Conservation (phyloP, 2,113 vertebrate species). For the Pangasianodon gigas region DNA sequence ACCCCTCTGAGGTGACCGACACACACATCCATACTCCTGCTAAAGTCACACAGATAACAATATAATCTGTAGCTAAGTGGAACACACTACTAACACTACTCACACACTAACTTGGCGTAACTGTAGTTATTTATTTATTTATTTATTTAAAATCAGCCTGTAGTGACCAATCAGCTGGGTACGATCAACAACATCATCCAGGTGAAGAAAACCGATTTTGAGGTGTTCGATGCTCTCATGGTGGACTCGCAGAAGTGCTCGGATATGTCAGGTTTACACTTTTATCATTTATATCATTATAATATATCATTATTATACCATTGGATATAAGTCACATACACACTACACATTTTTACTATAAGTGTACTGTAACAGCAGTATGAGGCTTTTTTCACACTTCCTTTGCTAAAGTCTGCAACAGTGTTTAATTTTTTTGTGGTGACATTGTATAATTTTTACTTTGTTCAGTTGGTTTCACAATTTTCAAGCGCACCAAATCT, state of each 20-base stretch:
- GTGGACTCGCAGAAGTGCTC: constrained; percentile 97
- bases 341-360: too few relatives aligned
- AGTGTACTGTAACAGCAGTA: too few relatives aligned
- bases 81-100: too few relatives aligned
- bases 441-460: too few relatives aligned
- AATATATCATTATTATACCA: neutral
- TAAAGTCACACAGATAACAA: neutral
- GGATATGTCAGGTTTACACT: constrained; percentile 80
- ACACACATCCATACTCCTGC: neutral
- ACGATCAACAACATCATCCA: constrained; percentile 96
- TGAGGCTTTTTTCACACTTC: too few relatives aligned
- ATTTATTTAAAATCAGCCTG: constrained; percentile 73
- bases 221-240: constrained; percentile 98
- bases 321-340: too few relatives aligned
- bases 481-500: too few relatives aligned
- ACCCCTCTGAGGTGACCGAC: constrained; percentile 85
- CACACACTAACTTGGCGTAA: neutral
- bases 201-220: constrained; percentile 98
- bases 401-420: too few relatives aligned
- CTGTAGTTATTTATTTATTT: neutral
- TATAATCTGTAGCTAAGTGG: constrained; percentile 7
- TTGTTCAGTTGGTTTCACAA: too few relatives aligned
- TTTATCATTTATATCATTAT: neutral
- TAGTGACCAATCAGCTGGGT: constrained; percentile 92
- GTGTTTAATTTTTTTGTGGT: too few relatives aligned